A percentile compares a stretch with the other conserved stretches of the same genome.
Conservation (phyloP, 2,888 invertebrate genomes). For the Melanophora roralis region DNA sequence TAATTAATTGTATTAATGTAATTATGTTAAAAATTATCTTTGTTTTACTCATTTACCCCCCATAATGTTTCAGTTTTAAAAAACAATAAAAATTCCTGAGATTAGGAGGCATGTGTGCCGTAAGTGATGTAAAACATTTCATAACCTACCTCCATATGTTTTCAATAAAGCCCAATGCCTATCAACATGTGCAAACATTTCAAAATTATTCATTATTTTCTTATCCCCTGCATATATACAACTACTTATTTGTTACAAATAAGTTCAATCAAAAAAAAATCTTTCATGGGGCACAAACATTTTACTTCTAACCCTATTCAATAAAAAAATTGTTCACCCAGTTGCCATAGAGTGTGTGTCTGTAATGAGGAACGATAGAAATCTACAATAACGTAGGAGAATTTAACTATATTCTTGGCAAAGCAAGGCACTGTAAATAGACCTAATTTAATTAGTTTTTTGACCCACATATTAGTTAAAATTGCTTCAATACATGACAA, state of each 20-base stretch:
- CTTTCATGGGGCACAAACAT: background rate
- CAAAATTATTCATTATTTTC: background rate
- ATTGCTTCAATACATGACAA: conserved; percentile 8
- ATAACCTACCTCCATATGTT: conserved; percentile 36
- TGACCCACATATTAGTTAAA: conserved; percentile 51
- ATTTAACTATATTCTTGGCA: no score
- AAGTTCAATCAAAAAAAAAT: background rate
- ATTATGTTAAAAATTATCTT: no score
- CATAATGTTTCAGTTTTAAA: no score
- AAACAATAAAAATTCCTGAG: background rate
- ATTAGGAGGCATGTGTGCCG: background rate
- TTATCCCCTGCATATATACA: background rate
- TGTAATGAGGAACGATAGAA: background rate
- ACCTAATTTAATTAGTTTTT: conserved; percentile 59
- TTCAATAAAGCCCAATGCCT: background rate
- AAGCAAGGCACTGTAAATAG: background rate
- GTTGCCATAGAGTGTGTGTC: background rate
- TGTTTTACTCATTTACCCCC: no score
- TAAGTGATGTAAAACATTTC: conserved; percentile 6
- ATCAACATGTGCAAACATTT: background rate
- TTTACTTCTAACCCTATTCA: background rate
- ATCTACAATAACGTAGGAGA: background rate
- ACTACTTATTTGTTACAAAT: background rate
- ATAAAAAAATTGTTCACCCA: conserved; percentile 2
- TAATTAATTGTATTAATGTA: no score